Conservation (phyloP, 2,797 vertebrate genomes). For the Sciurus vulgaris region DNA sequence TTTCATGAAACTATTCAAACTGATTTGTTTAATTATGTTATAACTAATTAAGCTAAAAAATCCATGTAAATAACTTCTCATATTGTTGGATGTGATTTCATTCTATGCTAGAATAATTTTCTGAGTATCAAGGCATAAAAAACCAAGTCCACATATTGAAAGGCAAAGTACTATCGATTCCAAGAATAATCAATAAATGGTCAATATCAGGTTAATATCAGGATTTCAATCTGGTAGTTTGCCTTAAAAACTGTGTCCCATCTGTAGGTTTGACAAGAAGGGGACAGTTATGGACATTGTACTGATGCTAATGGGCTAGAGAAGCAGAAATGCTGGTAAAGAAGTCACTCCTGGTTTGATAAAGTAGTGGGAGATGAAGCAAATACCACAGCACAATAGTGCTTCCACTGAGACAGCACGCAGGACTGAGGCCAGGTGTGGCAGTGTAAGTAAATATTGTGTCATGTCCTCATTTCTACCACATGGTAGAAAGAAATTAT, state of each 20-base stretch:
- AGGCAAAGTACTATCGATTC: neutral
- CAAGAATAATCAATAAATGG: neutral
- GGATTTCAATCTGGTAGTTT: neutral
- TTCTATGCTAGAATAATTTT: neutral
- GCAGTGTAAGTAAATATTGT: neutral
- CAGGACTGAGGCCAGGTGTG: neutral
- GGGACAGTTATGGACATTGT: neutral
- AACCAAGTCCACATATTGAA: neutral
- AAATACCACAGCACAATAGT: neutral
- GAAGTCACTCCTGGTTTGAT: neutral
- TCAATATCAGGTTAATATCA: neutral
- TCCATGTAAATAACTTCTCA: neutral
- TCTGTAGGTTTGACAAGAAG: neutral
- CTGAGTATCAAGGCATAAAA: neutral
- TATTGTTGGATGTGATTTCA: neutral
- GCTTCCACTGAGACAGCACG: neutral
- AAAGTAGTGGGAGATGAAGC: neutral
- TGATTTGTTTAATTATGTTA: constrained; percentile 32
- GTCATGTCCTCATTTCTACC: no score
- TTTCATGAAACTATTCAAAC: neutral
- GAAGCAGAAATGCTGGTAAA: neutral
- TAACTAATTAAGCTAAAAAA: neutral
- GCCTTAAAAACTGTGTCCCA: neutral
- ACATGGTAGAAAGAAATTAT: neutral
- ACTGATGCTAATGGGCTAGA: neutral